Evolutionary conservation across 2,797 vertebrate genomes (phyloP), one percentile per base, ranked within the genome.

Genomic region (Poeciliopsis presidionis): DNA sequence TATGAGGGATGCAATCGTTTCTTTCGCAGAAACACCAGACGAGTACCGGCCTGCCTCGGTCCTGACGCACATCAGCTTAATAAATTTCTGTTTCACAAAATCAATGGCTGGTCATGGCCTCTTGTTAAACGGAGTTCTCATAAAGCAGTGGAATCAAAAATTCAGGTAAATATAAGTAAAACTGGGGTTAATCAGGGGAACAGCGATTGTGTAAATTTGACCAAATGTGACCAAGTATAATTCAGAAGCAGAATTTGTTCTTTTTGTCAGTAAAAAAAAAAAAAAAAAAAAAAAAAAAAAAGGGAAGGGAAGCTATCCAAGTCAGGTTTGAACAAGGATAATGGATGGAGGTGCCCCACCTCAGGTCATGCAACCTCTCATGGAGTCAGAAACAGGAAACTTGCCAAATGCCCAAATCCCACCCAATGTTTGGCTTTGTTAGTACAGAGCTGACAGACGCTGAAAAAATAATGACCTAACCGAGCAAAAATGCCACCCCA

Each of bases 301-400:
- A 75, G 57, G 8, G n/a, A 59, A 61, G 12, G 28, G 28, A 77
- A 51, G 3, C 22, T 18, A 63, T 80, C 72, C 69, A 71, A 57
- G 70, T 9, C n/a, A 90, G 77, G 93, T 89, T 78, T 79, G 67
- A 85, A 81, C 92, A 79, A 57, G 90, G 84, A 81, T 84, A 75
- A 51, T 75, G 74, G 80, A 80, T 83, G 83, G 79, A 76, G 85
- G 72, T 69, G 86, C 86, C 73, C 1, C 87, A 46, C 90, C 92
- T 85, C 61, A 65, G 76, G 75, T 77, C 49, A 71, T 67, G 43
- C 49, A 86, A 72, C 22, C 14, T 57, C 47, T 77, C 49, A 28
- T 73, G 14, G 75, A 73, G 65, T 73, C 33, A 16, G 47, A 73
- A 43, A 85, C 45, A 65, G n/a, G 81, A 82, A 79, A 51, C 71